phyloP scores from a whole-genome alignment of 2,888 invertebrate species.

The Drosophila longiperda region DNA sequence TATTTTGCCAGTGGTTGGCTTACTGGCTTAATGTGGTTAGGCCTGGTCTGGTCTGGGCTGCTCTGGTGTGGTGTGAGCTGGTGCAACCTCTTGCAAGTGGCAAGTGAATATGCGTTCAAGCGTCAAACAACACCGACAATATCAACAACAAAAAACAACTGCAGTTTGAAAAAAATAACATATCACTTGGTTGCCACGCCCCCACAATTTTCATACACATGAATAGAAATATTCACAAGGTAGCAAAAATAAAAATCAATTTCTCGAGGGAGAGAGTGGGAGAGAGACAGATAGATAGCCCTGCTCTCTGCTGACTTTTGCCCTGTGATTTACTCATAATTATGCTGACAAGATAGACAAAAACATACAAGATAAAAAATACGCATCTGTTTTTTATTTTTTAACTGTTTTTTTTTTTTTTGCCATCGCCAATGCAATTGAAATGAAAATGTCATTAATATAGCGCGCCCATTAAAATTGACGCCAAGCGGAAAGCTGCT shows the following conservation, averaged over 20 bases:
- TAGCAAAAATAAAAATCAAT: constrained; percentile 36
- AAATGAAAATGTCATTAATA: constrained; percentile 81
- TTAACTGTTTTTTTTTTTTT: constrained; percentile 24
- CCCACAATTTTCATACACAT: constrained; percentile 44
- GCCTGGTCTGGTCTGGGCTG: constrained; percentile 13
- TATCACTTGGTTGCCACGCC: constrained; percentile 62
- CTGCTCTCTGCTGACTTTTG: constrained; percentile 3
- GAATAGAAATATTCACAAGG: constrained; percentile 25
- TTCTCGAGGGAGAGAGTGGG: neutral
- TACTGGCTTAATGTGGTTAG: constrained; percentile 50
- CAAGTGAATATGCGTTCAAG: constrained; percentile 80
- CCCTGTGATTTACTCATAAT: constrained; percentile 50
- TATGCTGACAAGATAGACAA: constrained; percentile 75
- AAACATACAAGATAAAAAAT: constrained; percentile 38
- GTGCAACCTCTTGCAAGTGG: constrained; percentile 49
- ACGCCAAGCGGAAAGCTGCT: constrained; percentile 69
- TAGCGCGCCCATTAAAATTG: constrained; percentile 75
- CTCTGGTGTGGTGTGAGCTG: constrained; percentile 22
- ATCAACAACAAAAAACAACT: constrained; percentile 27
- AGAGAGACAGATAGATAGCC: neutral
- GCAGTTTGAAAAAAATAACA: constrained; percentile 31
- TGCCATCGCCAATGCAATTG: constrained; percentile 63
- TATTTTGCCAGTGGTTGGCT: constrained; percentile 63
- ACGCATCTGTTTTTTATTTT: constrained; percentile 22
- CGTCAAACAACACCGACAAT: constrained; percentile 55